Base-by-base conservation (phyloP, 1,140 invertebrate genomes). In the Drosophila teissieri region DNA sequence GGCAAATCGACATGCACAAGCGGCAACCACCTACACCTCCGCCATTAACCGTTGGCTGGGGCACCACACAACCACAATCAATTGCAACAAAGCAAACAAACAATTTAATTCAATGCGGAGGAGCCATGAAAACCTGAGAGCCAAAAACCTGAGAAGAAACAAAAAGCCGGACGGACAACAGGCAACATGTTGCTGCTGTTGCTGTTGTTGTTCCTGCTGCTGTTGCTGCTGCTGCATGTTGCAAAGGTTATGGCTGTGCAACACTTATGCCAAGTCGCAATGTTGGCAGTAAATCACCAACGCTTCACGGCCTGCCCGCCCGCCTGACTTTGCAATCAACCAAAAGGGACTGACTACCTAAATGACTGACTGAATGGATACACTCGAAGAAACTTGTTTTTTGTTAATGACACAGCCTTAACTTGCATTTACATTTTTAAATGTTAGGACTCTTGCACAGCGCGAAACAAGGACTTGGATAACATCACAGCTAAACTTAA, bases 71-170 rank as follows among this genome's bases (percentile, higher is more conserved):
- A 90, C 69, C 84, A 90, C 85, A 89, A 89, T 89, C 84, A 90
- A 80, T 85, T 89, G 84, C 80, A 85, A 78, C 76, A 90, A 90
- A 90, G 74, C 88, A 90, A 91, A 91, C 82, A 91, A 91, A 91
- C 88, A 91, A 88, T 91, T 91, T 91, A 91, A 91, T 91, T 91
- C 88, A 90, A 90, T 91, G 88, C 84, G 84, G 80, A 72, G 74
- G 73, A 78, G 63, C 73, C 73, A 65, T 74, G 73, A 74, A 74
- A 73, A 74, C 45, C 58, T 64, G 55, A 42, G 34, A 61, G 39
- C 73, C 70, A 68, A 57, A 67, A 76, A 76, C 62, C 72, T 56
- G 56, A 53, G 63, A 60, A 76, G 72, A 74, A 75, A 65, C 73
- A 76, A 64, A 73, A 52, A 73, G 14, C 37, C 57, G 73, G 78